Percentiles rank a stretch among this genome's conserved stretches.
Evolutionary conservation across 2,113 vertebrate species (phyloP).

Genomic region (Pterocles burchelli): DNA sequence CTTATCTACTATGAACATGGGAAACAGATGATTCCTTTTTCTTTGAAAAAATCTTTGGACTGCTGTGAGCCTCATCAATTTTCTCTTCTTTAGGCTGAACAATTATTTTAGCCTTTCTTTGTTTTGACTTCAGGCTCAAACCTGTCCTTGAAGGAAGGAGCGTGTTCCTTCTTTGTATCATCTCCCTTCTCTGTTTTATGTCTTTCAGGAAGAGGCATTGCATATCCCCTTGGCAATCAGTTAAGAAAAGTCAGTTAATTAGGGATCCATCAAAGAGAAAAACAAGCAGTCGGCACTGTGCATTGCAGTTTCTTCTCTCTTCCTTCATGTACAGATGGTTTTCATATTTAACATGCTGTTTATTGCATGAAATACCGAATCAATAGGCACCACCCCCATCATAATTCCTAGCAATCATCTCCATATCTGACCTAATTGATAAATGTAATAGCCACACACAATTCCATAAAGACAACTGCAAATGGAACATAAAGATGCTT

Average conservation of each 20-base stretch:
- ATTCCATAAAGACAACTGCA: background rate
- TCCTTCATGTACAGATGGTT: background rate
- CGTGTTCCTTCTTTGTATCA: background rate
- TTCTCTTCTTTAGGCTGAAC: background rate
- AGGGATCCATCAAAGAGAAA: background rate
- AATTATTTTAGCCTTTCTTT: background rate
- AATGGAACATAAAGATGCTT: background rate
- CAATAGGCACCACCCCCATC: background rate
- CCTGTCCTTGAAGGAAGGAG: background rate
- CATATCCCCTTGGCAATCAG: background rate
- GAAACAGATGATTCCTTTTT: slow-evolving; percentile 1
- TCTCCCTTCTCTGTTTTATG: slow-evolving; percentile 1
- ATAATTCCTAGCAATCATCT: background rate
- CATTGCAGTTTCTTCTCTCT: background rate
- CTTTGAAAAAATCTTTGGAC: background rate
- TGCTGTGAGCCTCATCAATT: background rate
- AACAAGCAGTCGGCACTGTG: background rate
- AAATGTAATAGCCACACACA: background rate
- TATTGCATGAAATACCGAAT: background rate
- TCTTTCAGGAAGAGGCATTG: background rate
- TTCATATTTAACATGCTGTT: background rate
- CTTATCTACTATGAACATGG: background rate
- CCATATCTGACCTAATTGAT: background rate
- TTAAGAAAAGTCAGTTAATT: slow-evolving; percentile 32
- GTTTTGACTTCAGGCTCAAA: slow-evolving; percentile 14